Evolutionary conservation across 1,140 invertebrate species (phyloP).

Genomic region (Drosophila athabasca): DNA sequence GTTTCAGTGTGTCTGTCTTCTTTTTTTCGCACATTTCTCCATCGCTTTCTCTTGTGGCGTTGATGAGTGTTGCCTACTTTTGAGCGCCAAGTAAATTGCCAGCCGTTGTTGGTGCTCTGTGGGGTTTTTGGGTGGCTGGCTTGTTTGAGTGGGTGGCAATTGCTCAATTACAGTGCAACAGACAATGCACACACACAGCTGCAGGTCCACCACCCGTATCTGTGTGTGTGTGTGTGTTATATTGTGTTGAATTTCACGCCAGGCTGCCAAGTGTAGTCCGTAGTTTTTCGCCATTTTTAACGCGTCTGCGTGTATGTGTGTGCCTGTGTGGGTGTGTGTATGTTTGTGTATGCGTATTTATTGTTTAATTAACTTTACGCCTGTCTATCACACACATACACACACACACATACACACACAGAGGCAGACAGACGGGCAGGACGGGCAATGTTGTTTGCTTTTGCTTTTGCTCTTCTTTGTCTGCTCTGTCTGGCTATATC

Average conservation of each 20-base stretch:
- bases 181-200: constrained; percentile 46
- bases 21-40: not conserved
- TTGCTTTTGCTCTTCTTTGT: constrained; percentile 54
- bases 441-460: constrained; percentile 49
- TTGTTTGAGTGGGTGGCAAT: constrained; percentile 51
- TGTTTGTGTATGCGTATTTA: constrained; percentile 64
- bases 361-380: constrained; percentile 82
- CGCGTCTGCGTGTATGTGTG: constrained; percentile 50
- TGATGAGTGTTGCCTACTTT: constrained; percentile 72
- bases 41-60: not conserved
- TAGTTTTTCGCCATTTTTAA: constrained; percentile 81
- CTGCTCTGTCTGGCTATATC: constrained; percentile 33
- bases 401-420: constrained; percentile 24
- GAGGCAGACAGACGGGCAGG: constrained; percentile 10
- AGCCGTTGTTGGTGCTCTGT: not conserved
- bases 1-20: not conserved
- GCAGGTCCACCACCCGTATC: constrained; percentile 6
- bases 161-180: constrained; percentile 77
- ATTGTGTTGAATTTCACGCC: constrained; percentile 81
- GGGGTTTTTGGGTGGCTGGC: too few species aligned
- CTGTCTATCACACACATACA: constrained; percentile 75
- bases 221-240: constrained; percentile 53
- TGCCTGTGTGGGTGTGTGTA: constrained; percentile 4
- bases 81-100: constrained; percentile 56
- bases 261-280: constrained; percentile 78